Conservation (phyloP, 1,140 invertebrate genomes). For the Pogonomyrmex californicus region DNA sequence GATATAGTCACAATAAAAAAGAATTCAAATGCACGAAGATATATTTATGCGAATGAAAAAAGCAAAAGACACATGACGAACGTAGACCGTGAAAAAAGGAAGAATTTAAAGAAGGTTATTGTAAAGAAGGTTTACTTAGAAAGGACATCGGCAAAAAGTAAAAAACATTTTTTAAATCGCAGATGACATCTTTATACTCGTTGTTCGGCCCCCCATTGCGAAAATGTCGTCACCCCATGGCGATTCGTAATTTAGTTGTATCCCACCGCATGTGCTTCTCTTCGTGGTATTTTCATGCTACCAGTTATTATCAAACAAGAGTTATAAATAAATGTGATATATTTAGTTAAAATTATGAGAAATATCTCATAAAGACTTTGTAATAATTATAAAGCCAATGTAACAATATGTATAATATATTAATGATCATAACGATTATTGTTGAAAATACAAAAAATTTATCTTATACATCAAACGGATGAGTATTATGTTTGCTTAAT, state of each 20-base stretch:
- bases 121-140: slow-evolving; percentile 2
- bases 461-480: neutral
- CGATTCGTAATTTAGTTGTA: slow-evolving; percentile 82
- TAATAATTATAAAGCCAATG: neutral
- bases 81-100: slow-evolving; percentile 56
- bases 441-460: neutral
- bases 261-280: slow-evolving; percentile 68
- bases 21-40: neutral
- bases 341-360: slow-evolving; percentile 3
- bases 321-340: slow-evolving; percentile 14
- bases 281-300: slow-evolving; percentile 55
- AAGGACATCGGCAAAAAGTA: slow-evolving; percentile 55
- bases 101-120: slow-evolving; percentile 16
- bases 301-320: slow-evolving; percentile 27
- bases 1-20: neutral
- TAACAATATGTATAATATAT: neutral
- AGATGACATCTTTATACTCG: slow-evolving; percentile 83
- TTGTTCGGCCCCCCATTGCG: slow-evolving; percentile 77
- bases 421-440: neutral
- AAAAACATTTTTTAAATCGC: slow-evolving; percentile 68
- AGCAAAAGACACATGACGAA: slow-evolving; percentile 66
- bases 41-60: slow-evolving; percentile 7
- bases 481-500: neutral
- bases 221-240: slow-evolving; percentile 85
- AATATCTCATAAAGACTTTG: neutral